Percentiles rank a stretch among this genome's conserved stretches.
Conservation (phyloP, 2,113 vertebrate genomes). For the Nansenia antarctica region DNA sequence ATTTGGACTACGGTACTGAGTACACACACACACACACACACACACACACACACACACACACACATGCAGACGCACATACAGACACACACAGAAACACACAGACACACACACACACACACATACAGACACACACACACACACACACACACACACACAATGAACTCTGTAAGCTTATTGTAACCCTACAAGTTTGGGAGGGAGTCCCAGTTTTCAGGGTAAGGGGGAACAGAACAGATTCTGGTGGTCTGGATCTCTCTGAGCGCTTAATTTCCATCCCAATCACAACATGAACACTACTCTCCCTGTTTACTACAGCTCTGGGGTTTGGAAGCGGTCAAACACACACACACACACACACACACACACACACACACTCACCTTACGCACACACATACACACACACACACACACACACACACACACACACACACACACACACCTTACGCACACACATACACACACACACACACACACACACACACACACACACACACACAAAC, state of each 20-base stretch:
- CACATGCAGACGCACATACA: conserved; percentile 2
- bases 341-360: conserved; percentile 6
- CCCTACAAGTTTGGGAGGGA: conserved; percentile 7
- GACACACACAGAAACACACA: background rate
- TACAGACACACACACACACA: conserved; percentile 1
- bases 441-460: too few species aligned
- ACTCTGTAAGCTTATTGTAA: conserved; percentile 43
- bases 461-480: too few species aligned
- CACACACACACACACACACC: too few species aligned
- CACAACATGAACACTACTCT: background rate
- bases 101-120: conserved; percentile 1
- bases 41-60: conserved; percentile 15
- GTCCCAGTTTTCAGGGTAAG: conserved; percentile 37
- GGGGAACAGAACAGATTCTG: conserved; percentile 44
- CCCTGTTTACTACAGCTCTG: conserved; percentile 24
- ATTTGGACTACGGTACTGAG: conserved; percentile 44
- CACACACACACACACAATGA: conserved; percentile 26
- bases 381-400: background rate
- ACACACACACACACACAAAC: too few species aligned
- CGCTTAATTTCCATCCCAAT: conserved; percentile 31
- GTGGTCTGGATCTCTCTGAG: conserved; percentile 46
- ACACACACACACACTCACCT: conserved; percentile 8
- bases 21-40: conserved; percentile 29
- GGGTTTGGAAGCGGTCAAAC: conserved; percentile 20
- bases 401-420: background rate